phyloP scores from a whole-genome alignment of 1,140 invertebrate species.

The Drosophila willistoni region DNA sequence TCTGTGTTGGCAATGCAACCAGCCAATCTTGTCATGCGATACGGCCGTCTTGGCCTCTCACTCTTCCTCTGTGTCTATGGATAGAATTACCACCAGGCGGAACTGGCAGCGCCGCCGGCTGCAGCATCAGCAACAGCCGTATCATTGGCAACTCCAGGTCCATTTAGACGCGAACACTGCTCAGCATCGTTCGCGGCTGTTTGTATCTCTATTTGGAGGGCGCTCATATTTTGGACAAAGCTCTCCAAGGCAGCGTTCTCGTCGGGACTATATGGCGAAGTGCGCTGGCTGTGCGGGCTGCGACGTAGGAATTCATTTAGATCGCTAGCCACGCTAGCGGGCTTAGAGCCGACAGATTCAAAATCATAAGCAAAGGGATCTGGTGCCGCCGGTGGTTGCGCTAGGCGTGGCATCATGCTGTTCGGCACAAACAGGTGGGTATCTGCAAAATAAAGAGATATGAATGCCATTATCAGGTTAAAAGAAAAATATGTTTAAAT shows the following conservation, averaged over 20 bases:
- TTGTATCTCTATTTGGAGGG: constrained; percentile 61
- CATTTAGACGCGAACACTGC: constrained; percentile 72
- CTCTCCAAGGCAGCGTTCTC: constrained; percentile 72
- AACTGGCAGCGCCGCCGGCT: constrained; percentile 53
- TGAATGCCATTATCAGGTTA: too few species aligned
- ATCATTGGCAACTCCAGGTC: constrained; percentile 46
- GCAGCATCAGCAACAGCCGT: constrained; percentile 50
- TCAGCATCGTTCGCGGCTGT: constrained; percentile 58
- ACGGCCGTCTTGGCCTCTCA: background rate
- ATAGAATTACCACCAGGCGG: constrained; percentile 66
- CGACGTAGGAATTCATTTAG: constrained; percentile 73
- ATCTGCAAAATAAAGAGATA: constrained; percentile 37
- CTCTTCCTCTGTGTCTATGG: background rate
- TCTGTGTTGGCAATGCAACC: constrained; percentile 41
- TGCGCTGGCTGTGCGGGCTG: constrained; percentile 73
- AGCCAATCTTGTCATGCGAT: constrained; percentile 61
- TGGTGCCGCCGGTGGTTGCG: constrained; percentile 52
- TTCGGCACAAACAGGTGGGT: constrained; percentile 71
- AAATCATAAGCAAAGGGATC: constrained; percentile 74
- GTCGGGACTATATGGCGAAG: constrained; percentile 74
- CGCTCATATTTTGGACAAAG: constrained; percentile 79
- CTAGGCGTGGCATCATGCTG: constrained; percentile 60
- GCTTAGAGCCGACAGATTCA: constrained; percentile 54
- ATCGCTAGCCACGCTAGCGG: constrained; percentile 67
- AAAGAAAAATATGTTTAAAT: too few species aligned